Evolutionary conservation across 2,888 invertebrate genomes (phyloP).

Genomic region (Pollenia labialis): DNA sequence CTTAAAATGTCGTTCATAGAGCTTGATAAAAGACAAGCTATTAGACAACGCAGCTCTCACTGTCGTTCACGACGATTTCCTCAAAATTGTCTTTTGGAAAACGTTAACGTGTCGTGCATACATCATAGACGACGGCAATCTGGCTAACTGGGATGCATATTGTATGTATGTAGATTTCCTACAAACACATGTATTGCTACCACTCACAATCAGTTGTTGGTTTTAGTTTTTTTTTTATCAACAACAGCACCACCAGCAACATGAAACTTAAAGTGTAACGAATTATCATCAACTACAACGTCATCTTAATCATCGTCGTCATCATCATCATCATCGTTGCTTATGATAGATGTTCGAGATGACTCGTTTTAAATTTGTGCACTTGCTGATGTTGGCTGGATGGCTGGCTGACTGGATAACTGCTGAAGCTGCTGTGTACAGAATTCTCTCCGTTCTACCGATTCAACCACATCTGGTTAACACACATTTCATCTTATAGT

Average conservation of each 20-base stretch:
- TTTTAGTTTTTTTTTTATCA: slow-evolving; percentile 39
- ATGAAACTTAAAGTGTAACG: slow-evolving; percentile 63
- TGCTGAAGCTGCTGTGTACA: slow-evolving; percentile 44
- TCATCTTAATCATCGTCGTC: slow-evolving; percentile 44
- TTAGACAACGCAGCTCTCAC: no score
- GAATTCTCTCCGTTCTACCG: slow-evolving; percentile 20
- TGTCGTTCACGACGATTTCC: no score
- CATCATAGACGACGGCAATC: no score
- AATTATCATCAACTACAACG: slow-evolving; percentile 59
- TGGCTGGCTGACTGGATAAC: slow-evolving; percentile 7
- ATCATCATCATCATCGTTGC: slow-evolving; percentile 38
- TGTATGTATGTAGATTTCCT: slow-evolving; percentile 24
- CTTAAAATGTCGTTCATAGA: no score
- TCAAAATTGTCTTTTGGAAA: no score
- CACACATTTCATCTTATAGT: slow-evolving; percentile 20
- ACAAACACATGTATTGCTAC: slow-evolving; percentile 67
- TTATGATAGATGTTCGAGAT: slow-evolving; percentile 66
- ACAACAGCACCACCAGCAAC: slow-evolving; percentile 38
- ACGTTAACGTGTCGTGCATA: no score
- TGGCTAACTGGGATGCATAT: neutral
- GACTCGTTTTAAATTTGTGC: slow-evolving; percentile 64
- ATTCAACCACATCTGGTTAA: slow-evolving; percentile 63
- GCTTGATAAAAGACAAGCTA: no score
- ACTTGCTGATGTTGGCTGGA: slow-evolving; percentile 56
- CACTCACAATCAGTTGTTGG: slow-evolving; percentile 56